phyloP scores from a whole-genome alignment of 1,140 invertebrate species.

The Lepidurus couesii region DNA sequence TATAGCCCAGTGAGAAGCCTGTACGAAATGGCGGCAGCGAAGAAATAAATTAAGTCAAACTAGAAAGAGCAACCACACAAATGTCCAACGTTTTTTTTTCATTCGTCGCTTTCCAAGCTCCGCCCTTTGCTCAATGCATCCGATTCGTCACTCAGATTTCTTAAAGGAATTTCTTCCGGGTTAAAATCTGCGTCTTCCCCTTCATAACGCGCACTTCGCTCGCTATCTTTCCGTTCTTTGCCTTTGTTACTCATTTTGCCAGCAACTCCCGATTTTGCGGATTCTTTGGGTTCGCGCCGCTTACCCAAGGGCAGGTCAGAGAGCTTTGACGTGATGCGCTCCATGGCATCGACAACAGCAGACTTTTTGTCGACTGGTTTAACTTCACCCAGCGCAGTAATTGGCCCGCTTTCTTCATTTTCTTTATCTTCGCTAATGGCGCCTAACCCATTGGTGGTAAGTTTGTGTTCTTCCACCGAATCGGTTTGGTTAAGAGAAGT shows the following conservation, averaged over 20 bases:
- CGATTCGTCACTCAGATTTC: not conserved
- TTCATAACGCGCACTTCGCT: conserved; percentile 6
- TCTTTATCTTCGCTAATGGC: not conserved
- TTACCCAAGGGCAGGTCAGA: not conserved
- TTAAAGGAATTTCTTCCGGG: not conserved
- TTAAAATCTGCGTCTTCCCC: not conserved
- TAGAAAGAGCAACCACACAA: not conserved
- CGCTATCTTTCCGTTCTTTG: not conserved
- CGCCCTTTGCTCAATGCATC: not conserved
- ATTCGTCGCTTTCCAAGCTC: conserved; percentile 2
- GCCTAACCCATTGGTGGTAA: not conserved
- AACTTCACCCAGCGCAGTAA: not conserved
- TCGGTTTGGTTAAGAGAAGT: not conserved
- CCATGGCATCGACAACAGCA: not conserved
- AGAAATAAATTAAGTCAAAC: conserved; percentile 20
- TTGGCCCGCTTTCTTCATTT: not conserved
- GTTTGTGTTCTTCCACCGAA: not conserved
- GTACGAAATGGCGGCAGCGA: conserved; percentile 8
- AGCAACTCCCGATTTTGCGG: not conserved
- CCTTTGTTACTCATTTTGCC: not conserved
- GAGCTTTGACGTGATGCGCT: conserved; percentile 1
- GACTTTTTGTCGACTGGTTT: conserved; percentile 6
- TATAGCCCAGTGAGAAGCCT: conserved; percentile 5
- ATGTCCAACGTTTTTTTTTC: not conserved
- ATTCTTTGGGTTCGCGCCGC: not conserved